phyloP scores from a whole-genome alignment of 1,140 invertebrate genomes.

The Drosophila sproati region DNA sequence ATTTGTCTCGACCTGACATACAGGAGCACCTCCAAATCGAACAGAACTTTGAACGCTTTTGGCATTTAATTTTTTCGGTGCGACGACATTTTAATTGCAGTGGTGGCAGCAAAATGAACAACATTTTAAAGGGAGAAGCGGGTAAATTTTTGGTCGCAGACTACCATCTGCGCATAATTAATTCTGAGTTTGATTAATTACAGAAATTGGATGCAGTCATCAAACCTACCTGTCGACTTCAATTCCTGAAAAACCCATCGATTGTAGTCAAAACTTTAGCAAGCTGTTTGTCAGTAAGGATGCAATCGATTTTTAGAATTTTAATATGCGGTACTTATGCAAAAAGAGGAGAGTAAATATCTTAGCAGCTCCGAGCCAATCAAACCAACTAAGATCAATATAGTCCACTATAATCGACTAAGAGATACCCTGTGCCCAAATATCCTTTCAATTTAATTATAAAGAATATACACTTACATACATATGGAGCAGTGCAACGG shows the following conservation, averaged over 20 bases:
- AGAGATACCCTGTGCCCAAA: too few species aligned
- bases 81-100: conserved; percentile 33
- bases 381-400: too few species aligned
- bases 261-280: conserved; percentile 11
- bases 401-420: too few species aligned
- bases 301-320: conserved; percentile 1
- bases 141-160: conserved; percentile 16
- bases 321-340: neutral
- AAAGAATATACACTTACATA: too few species aligned
- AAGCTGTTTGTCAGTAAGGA: conserved; percentile 11
- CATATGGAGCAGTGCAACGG: too few species aligned
- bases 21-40: conserved; percentile 2
- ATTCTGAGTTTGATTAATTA: conserved; percentile 62
- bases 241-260: neutral
- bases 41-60: conserved; percentile 1
- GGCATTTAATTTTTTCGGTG: conserved; percentile 28
- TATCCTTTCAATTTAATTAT: too few species aligned
- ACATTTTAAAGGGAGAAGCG: conserved; percentile 8
- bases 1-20: conserved; percentile 11
- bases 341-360: neutral
- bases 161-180: conserved; percentile 46
- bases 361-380: too few species aligned
- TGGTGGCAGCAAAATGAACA: conserved; percentile 6
- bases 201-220: conserved; percentile 15
- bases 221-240: conserved; percentile 1